Percentiles rank a stretch among this genome's conserved stretches.
Conservation (phyloP, 37 sponge, comb jelly and placozoan genomes). For the Beroe forskalii region DNA sequence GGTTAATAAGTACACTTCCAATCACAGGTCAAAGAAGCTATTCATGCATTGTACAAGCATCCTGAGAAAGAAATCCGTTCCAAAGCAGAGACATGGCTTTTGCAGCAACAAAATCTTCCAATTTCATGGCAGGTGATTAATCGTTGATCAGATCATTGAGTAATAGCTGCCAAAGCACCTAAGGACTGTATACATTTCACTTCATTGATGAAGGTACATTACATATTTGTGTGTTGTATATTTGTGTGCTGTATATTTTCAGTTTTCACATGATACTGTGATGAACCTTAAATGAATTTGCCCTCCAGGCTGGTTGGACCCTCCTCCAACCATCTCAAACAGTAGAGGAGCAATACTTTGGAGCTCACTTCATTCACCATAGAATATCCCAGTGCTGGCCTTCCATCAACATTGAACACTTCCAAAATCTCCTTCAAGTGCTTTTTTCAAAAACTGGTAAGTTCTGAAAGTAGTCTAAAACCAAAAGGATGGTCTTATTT, state of each 20-base stretch:
- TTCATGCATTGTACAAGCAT: constrained; percentile 42
- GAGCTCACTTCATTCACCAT: constrained; percentile 62
- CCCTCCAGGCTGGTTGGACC: constrained; percentile 48
- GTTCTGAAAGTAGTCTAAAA: not conserved
- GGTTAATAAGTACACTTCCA: too few species aligned
- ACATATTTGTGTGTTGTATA: too few species aligned
- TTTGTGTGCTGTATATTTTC: too few species aligned
- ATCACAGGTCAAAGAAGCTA: constrained; percentile 48
- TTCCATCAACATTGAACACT: constrained; percentile 55
- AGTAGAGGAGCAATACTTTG: constrained; percentile 61
- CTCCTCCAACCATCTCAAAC: constrained; percentile 11
- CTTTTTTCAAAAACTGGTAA: constrained; percentile 53
- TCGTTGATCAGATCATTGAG: too few species aligned
- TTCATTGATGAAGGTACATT: too few species aligned
- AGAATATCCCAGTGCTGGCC: constrained; percentile 33
- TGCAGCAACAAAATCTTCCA: constrained; percentile 49
- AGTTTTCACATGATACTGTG: too few species aligned
- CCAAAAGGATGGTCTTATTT: too few species aligned
- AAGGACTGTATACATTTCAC: too few species aligned
- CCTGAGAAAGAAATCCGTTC: constrained; percentile 28
- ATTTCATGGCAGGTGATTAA: constrained; percentile 45
- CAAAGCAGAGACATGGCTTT: constrained; percentile 63
- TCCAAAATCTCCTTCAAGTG: constrained; percentile 37
- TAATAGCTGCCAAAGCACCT: too few species aligned
- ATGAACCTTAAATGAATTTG: too few species aligned